These are phyloP conservation scores for Diarsia dahlii DNA, from an alignment of 2,888 invertebrate genomes.

Conservation along the genomic window DNA sequence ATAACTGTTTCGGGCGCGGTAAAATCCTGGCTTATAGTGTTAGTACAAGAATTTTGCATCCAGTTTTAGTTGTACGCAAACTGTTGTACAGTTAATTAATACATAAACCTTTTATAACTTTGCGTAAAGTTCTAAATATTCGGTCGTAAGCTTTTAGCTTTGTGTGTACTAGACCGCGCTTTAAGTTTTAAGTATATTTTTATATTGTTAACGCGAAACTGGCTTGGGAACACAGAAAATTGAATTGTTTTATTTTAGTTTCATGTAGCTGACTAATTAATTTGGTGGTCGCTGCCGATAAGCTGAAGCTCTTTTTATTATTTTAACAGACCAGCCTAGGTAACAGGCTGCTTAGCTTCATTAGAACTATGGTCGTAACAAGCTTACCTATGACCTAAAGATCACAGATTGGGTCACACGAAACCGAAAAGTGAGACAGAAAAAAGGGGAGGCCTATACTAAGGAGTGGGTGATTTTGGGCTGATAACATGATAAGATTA, in stretches of 20 bases:
- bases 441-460: too few species aligned
- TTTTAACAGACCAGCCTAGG: background rate
- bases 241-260: background rate
- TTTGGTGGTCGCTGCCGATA: background rate
- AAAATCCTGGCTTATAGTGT: conserved; percentile 35
- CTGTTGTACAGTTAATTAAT: conserved; percentile 50
- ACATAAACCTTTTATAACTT: conserved; percentile 54
- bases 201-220: conserved; percentile 24
- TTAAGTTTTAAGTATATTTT: conserved; percentile 34
- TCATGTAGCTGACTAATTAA: background rate
- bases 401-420: too few species aligned
- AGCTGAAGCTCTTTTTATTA: background rate
- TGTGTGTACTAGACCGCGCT: conserved; percentile 7
- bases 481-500: too few species aligned
- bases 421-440: too few species aligned
- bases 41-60: conserved; percentile 46
- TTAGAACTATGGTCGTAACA: too few species aligned
- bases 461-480: too few species aligned
- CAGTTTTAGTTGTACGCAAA: conserved; percentile 33
- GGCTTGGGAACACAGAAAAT: background rate
- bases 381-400: background rate
- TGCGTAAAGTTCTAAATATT: conserved; percentile 36
- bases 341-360: background rate
- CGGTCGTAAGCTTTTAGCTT: conserved; percentile 33
- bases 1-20: conserved; percentile 39